Conservation (phyloP, 1,140 invertebrate species). For the Pseudomyrmex sp. region DNA sequence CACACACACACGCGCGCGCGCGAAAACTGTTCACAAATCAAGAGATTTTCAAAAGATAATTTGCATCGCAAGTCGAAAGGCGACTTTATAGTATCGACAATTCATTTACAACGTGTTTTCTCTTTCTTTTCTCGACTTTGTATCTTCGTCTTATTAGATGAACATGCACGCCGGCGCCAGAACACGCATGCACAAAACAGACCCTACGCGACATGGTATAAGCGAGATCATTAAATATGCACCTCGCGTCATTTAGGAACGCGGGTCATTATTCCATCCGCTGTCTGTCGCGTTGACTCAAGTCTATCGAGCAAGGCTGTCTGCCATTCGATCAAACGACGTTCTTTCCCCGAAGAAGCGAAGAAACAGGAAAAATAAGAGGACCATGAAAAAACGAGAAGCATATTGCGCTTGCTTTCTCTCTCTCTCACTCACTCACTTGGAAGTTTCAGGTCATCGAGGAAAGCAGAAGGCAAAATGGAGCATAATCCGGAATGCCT, state of each 20-base stretch:
- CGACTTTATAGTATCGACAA: not conserved
- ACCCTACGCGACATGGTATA: slow-evolving; percentile 58
- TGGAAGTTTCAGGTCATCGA: slow-evolving; percentile 11
- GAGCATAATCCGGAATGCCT: slow-evolving; percentile 16
- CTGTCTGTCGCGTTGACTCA: slow-evolving; percentile 69
- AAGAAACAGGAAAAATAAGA: not conserved
- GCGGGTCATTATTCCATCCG: slow-evolving; percentile 82
- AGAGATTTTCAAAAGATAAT: not conserved
- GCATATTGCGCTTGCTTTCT: not conserved
- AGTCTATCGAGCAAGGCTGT: slow-evolving; percentile 59
- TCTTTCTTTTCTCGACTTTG: not conserved
- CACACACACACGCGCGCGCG: no score
- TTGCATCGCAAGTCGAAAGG: not conserved
- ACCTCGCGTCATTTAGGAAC: slow-evolving; percentile 81
- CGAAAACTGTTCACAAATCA: no score
- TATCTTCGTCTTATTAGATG: slow-evolving; percentile 52
- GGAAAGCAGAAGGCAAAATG: not conserved
- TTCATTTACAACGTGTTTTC: slow-evolving; percentile 22
- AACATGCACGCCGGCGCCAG: slow-evolving; percentile 20
- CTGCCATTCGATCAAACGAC: slow-evolving; percentile 54
- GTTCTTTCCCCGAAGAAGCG: slow-evolving; percentile 40
- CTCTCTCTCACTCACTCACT: not conserved
- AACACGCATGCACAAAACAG: slow-evolving; percentile 57
- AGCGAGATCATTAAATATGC: slow-evolving; percentile 80
- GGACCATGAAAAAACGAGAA: not conserved